phyloP scores from a whole-genome alignment of 1,140 invertebrate species.

The Bicyclus anynana region DNA sequence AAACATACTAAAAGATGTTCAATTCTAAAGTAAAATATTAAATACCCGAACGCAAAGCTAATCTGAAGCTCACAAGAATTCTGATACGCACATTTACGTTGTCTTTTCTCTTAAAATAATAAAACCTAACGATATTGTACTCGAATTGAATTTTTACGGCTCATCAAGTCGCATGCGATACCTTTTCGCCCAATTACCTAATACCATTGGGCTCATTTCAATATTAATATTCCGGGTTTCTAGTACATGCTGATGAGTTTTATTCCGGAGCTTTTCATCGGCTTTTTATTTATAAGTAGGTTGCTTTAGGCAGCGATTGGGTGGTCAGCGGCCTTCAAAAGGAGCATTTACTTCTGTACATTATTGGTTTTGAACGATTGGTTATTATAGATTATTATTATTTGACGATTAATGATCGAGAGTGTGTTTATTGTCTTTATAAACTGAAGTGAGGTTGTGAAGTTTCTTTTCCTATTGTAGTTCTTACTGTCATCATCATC shows the following conservation, averaged over 20 bases:
- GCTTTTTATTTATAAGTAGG: constrained; percentile 39
- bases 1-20: too few species aligned
- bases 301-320: constrained; percentile 1
- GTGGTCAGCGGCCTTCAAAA: constrained; percentile 9
- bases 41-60: too few species aligned
- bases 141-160: not conserved
- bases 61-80: too few species aligned
- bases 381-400: too few species aligned
- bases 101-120: not conserved
- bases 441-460: too few species aligned
- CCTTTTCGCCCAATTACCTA: constrained; percentile 28
- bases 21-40: too few species aligned
- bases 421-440: too few species aligned
- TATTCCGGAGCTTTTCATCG: constrained; percentile 37
- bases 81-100: too few species aligned
- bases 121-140: not conserved
- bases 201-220: constrained; percentile 50
- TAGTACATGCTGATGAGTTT: constrained; percentile 49
- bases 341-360: not conserved
- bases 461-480: too few species aligned
- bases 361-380: too few species aligned
- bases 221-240: constrained; percentile 62
- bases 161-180: constrained; percentile 16
- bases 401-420: too few species aligned
- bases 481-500: too few species aligned